Conservation (phyloP, 2,113 vertebrate genomes). For the Irena cyanogastra region DNA sequence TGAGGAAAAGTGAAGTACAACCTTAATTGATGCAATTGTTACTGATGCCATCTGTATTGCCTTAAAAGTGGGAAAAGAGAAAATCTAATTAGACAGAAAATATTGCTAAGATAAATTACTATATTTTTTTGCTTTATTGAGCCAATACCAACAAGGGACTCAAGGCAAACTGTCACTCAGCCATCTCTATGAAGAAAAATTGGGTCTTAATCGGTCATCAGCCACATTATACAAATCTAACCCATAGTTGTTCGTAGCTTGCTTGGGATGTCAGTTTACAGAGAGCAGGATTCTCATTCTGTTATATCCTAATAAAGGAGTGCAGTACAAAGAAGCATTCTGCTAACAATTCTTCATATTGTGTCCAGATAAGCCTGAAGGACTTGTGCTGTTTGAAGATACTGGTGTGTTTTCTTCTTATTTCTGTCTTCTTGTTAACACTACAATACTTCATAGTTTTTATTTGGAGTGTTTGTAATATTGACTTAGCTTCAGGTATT, state of each 20-base stretch:
- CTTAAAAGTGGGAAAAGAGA: not conserved
- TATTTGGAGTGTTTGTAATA: not conserved
- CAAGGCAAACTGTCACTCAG: not conserved
- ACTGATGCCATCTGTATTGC: not conserved
- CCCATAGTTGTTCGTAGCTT: not conserved
- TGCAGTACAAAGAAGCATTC: not conserved
- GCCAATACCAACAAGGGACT: not conserved
- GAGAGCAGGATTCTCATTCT: not conserved
- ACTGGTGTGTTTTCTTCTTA: not conserved
- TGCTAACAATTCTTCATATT: not conserved
- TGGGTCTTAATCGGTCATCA: not conserved
- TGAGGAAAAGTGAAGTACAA: not conserved
- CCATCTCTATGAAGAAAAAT: not conserved
- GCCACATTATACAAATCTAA: not conserved
- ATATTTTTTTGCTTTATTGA: not conserved
- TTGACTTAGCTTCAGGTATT: not conserved
- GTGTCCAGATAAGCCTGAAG: not conserved
- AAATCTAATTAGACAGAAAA: not conserved
- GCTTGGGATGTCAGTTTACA: not conserved
- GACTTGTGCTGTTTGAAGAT: not conserved
- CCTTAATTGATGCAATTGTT: not conserved
- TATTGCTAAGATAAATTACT: not conserved
- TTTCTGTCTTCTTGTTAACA: not conserved
- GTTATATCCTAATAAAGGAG: not conserved
- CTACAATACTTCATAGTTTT: not conserved